Evolutionary conservation across 2,888 invertebrate genomes (phyloP), one percentile per base, ranked within the genome.

Genomic region (Drosophila eohydei): DNA sequence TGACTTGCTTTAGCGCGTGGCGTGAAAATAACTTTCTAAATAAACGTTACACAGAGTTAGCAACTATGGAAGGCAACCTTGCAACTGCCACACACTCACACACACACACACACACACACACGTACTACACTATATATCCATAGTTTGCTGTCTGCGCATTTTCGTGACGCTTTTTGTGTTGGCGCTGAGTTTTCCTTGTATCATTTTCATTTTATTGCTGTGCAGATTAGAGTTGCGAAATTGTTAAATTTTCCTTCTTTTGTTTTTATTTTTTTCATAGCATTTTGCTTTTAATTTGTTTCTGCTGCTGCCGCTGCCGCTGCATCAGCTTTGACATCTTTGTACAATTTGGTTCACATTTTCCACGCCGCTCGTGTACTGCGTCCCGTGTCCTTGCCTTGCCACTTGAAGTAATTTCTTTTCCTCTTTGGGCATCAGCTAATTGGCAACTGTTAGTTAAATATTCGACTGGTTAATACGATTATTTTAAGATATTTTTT

Each of bases 181-280:
- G 75, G 46, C 61, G 58, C 64, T 38, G 72, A 82, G 77, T 84
- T 83, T 85, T 67, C 75, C 78, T 88, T 85, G 86, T 86, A 88
- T 77, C 88, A 74, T 78, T 84, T 88, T 80, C 83, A 78, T 84
- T 84, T 84, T 88, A 84, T 84, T 86, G 86, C 88, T 54, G 73
- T 67, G 81, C 81, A 88, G 84, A 85, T 85, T 88, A 85, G 88
- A 85, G 88, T 85, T 86, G 83, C 78, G 76, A 81, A 88, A 84
- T 88, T 88, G 88, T 85, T 86, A 85, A 86, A 87, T 78, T 88
- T 86, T 78, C 73, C 73, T 86, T 81, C 74, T 68, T 71, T 71
- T 74, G 44, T 66, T 34, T 50, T 16, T 32, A n/a, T 43, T 43
- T 43, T 3, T 21, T 16, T 21, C 32, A 6, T 71, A 7, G 55